A percentile compares a stretch with the other conserved stretches of the same genome.
These are phyloP conservation scores for Drosophila pseudoobscura DNA, from an alignment of 1,140 invertebrate species.

Conservation along the genomic window DNA sequence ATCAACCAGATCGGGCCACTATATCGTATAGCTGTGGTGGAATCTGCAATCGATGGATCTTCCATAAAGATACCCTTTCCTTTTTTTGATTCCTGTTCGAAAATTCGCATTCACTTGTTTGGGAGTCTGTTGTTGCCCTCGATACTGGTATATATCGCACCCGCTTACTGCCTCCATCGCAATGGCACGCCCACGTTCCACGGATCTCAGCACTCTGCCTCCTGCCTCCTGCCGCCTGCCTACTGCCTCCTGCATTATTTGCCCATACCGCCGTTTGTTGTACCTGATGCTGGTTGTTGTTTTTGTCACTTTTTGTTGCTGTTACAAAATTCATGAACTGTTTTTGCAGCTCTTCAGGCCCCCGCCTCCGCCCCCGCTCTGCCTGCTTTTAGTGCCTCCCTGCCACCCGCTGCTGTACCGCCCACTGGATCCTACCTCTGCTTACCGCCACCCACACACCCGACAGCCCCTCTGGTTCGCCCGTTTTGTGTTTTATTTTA, in stretches of 20 bases:
- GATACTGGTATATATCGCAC: conserved; percentile 19
- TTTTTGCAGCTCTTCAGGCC: conserved; percentile 49
- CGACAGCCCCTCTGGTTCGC: conserved; percentile 20
- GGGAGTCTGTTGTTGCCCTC: conserved; percentile 37
- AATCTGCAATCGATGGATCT: too few relatives aligned
- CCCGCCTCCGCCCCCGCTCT: background rate
- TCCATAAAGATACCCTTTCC: conserved; percentile 4
- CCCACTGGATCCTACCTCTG: too few relatives aligned
- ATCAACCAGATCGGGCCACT: too few relatives aligned
- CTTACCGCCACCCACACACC: conserved; percentile 16
- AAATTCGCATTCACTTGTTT: conserved; percentile 71
- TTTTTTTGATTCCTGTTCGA: conserved; percentile 36
- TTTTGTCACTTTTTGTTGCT: conserved; percentile 71
- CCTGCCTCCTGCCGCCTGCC: too few relatives aligned
- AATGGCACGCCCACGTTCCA: conserved; percentile 33
- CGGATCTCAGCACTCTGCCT: conserved; percentile 5
- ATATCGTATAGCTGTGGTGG: too few relatives aligned
- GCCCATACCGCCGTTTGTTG: conserved; percentile 5
- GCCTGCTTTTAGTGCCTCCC: background rate
- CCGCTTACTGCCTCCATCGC: too few relatives aligned
- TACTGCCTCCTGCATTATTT: background rate
- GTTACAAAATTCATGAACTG: conserved; percentile 79
- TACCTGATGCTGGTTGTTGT: conserved; percentile 63
- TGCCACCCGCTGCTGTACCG: background rate
- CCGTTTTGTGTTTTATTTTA: conserved; percentile 70